Conservation (phyloP, 2,797 vertebrate genomes). For the Lacerta viridis region DNA sequence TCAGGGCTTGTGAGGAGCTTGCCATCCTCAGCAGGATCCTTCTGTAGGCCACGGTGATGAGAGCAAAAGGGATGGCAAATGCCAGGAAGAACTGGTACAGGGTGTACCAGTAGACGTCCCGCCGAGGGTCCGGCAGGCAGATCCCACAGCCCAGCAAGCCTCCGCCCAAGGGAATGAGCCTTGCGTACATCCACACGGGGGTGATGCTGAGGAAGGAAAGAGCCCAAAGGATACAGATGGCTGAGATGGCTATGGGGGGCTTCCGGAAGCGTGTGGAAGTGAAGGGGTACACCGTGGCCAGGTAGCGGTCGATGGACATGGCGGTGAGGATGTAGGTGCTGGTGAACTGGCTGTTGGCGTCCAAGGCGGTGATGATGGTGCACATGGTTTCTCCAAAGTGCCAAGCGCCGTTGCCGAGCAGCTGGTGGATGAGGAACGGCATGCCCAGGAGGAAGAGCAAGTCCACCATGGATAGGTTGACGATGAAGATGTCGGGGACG, state of each 20-base stretch:
- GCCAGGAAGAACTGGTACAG: constrained; percentile 69
- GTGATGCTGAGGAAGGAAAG: constrained; percentile 69
- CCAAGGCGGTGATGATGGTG: constrained; percentile 60
- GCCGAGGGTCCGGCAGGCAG: constrained; percentile 55
- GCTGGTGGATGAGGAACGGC: constrained; percentile 71
- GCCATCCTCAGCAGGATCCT: constrained; percentile 63
- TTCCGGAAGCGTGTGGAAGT: constrained; percentile 60
- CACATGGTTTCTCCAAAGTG: constrained; percentile 55
- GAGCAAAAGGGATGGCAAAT: constrained; percentile 66
- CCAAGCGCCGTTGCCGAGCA: constrained; percentile 67
- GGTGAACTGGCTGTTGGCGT: constrained; percentile 71
- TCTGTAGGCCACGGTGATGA: constrained; percentile 61
- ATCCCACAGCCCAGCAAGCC: constrained; percentile 65
- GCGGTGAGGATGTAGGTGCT: constrained; percentile 66
- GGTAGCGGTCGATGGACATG: constrained; percentile 58
- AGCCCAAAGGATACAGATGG: constrained; percentile 53
- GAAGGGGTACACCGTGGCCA: constrained; percentile 62
- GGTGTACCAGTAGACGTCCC: constrained; percentile 65
- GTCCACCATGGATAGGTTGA: constrained; percentile 66
- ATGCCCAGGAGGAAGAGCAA: constrained; percentile 68
- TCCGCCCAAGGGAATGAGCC: constrained; percentile 60
- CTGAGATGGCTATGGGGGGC: constrained; percentile 37
- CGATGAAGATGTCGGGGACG: constrained; percentile 62
- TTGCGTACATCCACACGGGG: constrained; percentile 62
- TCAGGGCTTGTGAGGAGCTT: constrained; percentile 44